Evolutionary conservation across 2,888 invertebrate species (phyloP).

Genomic region (Caenorhabditis sp.): DNA sequence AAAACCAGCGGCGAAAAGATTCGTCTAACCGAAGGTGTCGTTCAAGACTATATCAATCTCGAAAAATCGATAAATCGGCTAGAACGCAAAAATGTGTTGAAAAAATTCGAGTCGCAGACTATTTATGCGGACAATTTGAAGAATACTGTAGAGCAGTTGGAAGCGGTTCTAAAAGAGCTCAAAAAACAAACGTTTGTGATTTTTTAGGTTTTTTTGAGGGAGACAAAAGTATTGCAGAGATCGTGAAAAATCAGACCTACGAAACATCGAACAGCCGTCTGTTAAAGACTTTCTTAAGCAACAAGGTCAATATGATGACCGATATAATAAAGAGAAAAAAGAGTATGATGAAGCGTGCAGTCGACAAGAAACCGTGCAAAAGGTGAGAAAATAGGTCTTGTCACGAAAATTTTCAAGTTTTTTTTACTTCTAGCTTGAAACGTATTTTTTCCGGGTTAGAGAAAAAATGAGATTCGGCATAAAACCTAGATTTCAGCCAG

Average conservation of each 20-base stretch:
- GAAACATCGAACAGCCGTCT: constrained; percentile 71
- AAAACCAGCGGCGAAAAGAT: constrained; percentile 47
- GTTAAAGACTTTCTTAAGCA: constrained; percentile 71
- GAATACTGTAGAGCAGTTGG: constrained; percentile 69
- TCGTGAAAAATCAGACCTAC: constrained; percentile 72
- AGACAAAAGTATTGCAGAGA: constrained; percentile 61
- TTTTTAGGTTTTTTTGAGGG: not conserved
- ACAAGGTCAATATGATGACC: constrained; percentile 70
- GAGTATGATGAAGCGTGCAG: constrained; percentile 73
- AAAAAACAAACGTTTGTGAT: constrained; percentile 70
- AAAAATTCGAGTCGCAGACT: constrained; percentile 70
- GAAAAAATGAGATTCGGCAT: no score
- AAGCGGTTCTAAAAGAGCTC: constrained; percentile 70
- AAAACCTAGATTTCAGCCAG: no score
- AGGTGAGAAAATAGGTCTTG: constrained; percentile 45
- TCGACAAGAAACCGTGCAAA: constrained; percentile 72
- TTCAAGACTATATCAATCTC: constrained; percentile 71
- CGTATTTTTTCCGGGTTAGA: no score
- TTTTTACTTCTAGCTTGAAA: not conserved
- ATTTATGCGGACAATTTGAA: constrained; percentile 70
- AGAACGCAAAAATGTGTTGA: constrained; percentile 71
- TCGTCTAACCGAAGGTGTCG: constrained; percentile 65
- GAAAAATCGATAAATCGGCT: constrained; percentile 71
- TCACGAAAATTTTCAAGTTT: no score
- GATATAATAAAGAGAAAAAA: constrained; percentile 72